Base-by-base conservation (phyloP, 53 echinoderm and acorn worm genomes). In the Holothuria scabra region DNA sequence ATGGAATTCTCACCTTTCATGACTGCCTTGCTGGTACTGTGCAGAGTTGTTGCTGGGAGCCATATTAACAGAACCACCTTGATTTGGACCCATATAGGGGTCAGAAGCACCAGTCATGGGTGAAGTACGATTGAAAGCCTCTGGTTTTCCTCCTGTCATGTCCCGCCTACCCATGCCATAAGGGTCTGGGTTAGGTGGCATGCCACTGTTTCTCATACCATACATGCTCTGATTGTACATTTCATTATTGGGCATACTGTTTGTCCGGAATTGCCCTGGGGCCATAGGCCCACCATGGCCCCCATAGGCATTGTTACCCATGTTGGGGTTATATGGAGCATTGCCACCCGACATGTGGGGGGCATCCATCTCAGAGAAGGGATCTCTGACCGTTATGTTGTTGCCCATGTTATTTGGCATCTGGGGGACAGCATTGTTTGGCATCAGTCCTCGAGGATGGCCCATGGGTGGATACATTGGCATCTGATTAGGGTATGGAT, bases 361-460 rank as follows among this genome's bases (percentile, higher is more conserved):
- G 60, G 69, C 34, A 71, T 95, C 95, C 84, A 84, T 84, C 72
- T 92, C 95, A 1, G 95, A 80, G 76, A 99, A 99, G 12, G 99
- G 99, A 80, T 99, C 94, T 68, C 94, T 79, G 18, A 95, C 94
- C 11, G 92, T 99, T 49, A 99, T 92, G 67, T 92, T 99, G 85
- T 97, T 93, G 29, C 84, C 83, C 95, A 95, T 92, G 76, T 88
- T 92, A 46, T 91, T 93, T n/a, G 96, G 93, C 87, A 95, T 93
- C 19, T 86, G 89, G 37, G 92, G 85, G 58, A 86, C 89, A 55
- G 64, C 67, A 57, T 84, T 92, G 79, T 82, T 86, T 23, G 87
- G 84, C 88, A 90, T 87, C 68, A 65, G 85, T 33, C 90, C 87
- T 2, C 87, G 68, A 25, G 85, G 74, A 12, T 56, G 76, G 49